Conservation (phyloP, 2,888 invertebrate species). For the Eilema caniola region DNA sequence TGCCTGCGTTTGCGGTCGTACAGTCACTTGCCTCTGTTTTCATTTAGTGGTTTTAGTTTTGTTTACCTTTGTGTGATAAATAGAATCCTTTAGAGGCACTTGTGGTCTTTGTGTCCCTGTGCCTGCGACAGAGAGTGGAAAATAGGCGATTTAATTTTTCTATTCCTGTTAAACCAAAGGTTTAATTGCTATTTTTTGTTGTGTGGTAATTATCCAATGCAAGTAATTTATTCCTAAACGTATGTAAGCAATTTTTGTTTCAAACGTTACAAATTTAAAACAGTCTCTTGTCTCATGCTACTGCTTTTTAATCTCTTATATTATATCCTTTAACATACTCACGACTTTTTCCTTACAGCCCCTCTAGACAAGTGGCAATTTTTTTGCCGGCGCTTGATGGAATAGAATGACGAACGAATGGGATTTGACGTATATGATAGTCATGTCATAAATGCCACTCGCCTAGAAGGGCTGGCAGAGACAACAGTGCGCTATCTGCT, state of each 20-base stretch:
- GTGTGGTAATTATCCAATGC: neutral
- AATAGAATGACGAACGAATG: no score
- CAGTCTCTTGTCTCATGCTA: no score
- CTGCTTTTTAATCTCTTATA: no score
- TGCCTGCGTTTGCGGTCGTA: constrained; percentile 40
- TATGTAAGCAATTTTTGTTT: neutral
- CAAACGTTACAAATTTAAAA: no score
- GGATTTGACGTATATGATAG: no score
- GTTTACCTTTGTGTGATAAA: constrained; percentile 52
- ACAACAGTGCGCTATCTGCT: no score
- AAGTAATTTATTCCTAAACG: neutral
- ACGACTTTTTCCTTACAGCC: no score
- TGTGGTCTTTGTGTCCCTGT: constrained; percentile 38
- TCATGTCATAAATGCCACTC: no score
- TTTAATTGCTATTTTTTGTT: neutral
- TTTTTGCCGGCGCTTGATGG: no score
- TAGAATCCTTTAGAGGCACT: constrained; percentile 38
- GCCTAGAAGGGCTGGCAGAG: no score
- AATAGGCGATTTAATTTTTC: neutral
- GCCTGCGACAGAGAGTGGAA: constrained; percentile 29
- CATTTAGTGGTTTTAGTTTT: constrained; percentile 49
- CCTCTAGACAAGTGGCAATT: no score
- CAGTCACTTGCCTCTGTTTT: constrained; percentile 42
- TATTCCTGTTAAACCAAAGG: neutral
- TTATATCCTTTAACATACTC: no score